phyloP scores from a whole-genome alignment of 2,797 vertebrate species.

The Natrix natrix region DNA sequence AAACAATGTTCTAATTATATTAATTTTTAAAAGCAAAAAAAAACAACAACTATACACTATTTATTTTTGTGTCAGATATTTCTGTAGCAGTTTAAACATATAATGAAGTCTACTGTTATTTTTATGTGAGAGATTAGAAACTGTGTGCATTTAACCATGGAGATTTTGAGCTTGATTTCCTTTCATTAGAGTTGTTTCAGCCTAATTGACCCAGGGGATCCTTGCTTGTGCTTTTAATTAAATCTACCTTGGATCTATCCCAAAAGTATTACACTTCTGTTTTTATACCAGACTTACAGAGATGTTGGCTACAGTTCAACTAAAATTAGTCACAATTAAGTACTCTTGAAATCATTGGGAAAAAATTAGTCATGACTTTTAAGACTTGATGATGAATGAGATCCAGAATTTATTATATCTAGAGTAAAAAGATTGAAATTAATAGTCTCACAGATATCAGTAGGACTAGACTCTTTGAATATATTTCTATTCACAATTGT shows the following conservation, averaged over 20 bases:
- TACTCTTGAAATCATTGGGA: neutral
- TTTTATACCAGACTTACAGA: neutral
- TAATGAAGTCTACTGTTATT: neutral
- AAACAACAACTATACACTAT: neutral
- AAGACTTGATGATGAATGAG: neutral
- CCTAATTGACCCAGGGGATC: neutral
- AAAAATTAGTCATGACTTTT: neutral
- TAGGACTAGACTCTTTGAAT: neutral
- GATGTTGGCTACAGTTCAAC: neutral
- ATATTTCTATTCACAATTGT: neutral
- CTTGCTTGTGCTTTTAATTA: neutral
- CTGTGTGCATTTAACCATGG: neutral
- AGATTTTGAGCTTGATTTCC: neutral
- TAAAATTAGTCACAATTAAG: neutral
- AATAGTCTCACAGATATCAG: neutral
- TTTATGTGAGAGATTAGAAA: neutral
- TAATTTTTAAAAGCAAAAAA: too few species aligned
- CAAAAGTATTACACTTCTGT: neutral
- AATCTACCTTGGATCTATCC: neutral
- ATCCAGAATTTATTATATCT: neutral
- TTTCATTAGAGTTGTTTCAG: neutral
- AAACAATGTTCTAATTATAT: too few species aligned
- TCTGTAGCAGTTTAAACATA: neutral
- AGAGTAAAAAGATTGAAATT: neutral
- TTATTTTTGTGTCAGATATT: neutral